Evolutionary conservation across 2,797 vertebrate species (phyloP).

Genomic region (Pseudochromis fuscus): DNA sequence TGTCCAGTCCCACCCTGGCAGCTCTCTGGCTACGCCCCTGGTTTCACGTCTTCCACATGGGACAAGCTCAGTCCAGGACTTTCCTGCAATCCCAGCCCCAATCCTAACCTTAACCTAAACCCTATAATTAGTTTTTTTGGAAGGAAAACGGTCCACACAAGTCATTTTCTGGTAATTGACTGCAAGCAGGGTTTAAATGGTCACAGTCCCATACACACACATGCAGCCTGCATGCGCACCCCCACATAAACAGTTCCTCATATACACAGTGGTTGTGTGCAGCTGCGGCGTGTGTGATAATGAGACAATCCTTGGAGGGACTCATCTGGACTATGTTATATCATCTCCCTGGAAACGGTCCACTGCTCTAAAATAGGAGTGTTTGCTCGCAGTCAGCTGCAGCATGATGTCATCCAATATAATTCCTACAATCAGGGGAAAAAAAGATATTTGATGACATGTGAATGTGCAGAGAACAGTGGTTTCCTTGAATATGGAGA

Average conservation of each 20-base stretch:
- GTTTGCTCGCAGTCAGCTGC: conserved; percentile 81
- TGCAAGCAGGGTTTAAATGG: conserved; percentile 82
- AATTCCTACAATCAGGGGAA: conserved; percentile 77
- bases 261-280: conserved; percentile 69
- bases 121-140: conserved; percentile 79
- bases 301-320: conserved; percentile 81
- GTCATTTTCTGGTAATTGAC: conserved; percentile 84
- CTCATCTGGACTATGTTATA: conserved; percentile 83
- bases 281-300: conserved; percentile 80
- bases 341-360: conserved; percentile 80
- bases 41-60: conserved; percentile 72
- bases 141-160: conserved; percentile 76
- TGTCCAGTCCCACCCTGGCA: conserved; percentile 63
- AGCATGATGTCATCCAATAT: conserved; percentile 83
- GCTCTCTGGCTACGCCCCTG: conserved; percentile 63
- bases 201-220: conserved; percentile 67
- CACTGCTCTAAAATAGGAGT: conserved; percentile 78
- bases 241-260: conserved; percentile 7
- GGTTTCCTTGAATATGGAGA: conserved; percentile 69
- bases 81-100: conserved; percentile 76
- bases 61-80: conserved; percentile 73
- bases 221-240: conserved; percentile 15
- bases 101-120: conserved; percentile 78
- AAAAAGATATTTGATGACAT: conserved; percentile 76
- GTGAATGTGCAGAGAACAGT: conserved; percentile 71